Conservation (phyloP, 2,888 invertebrate genomes). For the Polydesmus complanatus region DNA sequence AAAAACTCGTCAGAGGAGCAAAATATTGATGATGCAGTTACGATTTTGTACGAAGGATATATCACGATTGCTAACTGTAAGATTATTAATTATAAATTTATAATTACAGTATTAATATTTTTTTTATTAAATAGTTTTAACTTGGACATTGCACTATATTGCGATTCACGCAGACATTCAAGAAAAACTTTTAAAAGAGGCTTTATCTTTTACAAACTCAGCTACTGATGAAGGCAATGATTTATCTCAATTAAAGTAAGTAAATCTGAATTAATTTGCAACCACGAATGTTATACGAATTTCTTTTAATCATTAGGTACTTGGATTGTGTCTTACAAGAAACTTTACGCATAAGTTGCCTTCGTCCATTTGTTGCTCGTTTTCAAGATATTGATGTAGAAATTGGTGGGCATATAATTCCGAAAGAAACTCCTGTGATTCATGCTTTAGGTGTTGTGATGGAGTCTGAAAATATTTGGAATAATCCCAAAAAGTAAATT, state of each 20-base stretch:
- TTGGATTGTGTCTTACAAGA: slow-evolving; percentile 28
- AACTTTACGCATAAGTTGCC: slow-evolving; percentile 28
- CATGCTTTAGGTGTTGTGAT: slow-evolving; percentile 31
- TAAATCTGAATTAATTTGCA: not conserved
- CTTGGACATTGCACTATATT: slow-evolving; percentile 32
- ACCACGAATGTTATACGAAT: not conserved
- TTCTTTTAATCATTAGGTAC: not conserved
- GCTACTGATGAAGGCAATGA: slow-evolving; percentile 22
- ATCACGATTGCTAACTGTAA: slow-evolving; percentile 27
- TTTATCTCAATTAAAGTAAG: slow-evolving; percentile 24
- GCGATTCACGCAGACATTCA: slow-evolving; percentile 29
- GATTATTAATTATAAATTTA: not conserved
- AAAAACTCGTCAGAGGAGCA: slow-evolving; percentile 19
- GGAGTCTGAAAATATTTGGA: slow-evolving; percentile 28
- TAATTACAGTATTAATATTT: not conserved
- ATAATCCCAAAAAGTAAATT: slow-evolving; percentile 24
- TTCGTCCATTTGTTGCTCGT: slow-evolving; percentile 32
- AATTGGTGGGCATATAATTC: slow-evolving; percentile 32
- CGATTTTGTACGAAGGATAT: slow-evolving; percentile 27
- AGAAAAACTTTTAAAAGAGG: slow-evolving; percentile 28
- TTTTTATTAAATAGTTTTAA: slow-evolving; percentile 26
- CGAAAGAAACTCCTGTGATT: slow-evolving; percentile 33
- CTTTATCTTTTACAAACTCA: slow-evolving; percentile 18
- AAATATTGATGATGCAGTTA: slow-evolving; percentile 17
- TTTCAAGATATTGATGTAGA: slow-evolving; percentile 29